These are phyloP conservation scores for Drosophila nebulosa DNA, from an alignment of 1,140 invertebrate species.

Conservation along the genomic window DNA sequence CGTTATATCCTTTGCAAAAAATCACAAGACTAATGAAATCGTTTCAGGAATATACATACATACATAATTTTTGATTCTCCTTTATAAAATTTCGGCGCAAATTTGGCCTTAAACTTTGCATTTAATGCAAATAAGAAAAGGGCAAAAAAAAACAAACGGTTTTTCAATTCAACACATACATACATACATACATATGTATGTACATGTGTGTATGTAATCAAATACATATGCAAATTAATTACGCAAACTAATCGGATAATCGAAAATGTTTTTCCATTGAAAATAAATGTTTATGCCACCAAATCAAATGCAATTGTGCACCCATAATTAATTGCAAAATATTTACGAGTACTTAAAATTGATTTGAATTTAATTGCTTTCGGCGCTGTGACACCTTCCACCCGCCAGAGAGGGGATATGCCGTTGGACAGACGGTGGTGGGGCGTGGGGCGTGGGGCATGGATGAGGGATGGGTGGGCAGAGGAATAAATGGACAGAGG, in stretches of 20 bases:
- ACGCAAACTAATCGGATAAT: slow-evolving; percentile 30
- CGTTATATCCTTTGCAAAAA: too few relatives aligned
- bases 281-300: slow-evolving; percentile 18
- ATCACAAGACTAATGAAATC: too few relatives aligned
- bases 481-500: neutral
- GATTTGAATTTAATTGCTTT: slow-evolving; percentile 80
- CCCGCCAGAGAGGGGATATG: neutral
- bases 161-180: too few relatives aligned
- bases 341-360: slow-evolving; percentile 80
- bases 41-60: too few relatives aligned
- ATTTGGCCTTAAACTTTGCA: too few relatives aligned
- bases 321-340: slow-evolving; percentile 78
- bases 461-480: too few relatives aligned
- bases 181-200: neutral
- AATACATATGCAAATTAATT: slow-evolving; percentile 34
- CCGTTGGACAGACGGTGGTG: neutral
- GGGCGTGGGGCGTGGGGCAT: too few relatives aligned
- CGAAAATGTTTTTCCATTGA: slow-evolving; percentile 35
- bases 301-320: slow-evolving; percentile 58
- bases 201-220: neutral
- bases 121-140: slow-evolving; percentile 5
- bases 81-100: too few relatives aligned
- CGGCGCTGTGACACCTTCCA: slow-evolving; percentile 17
- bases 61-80: too few relatives aligned
- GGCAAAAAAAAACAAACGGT: too few relatives aligned